Evolutionary conservation across 2,888 invertebrate genomes (phyloP).

Genomic region (Heteromurus nitidus): DNA sequence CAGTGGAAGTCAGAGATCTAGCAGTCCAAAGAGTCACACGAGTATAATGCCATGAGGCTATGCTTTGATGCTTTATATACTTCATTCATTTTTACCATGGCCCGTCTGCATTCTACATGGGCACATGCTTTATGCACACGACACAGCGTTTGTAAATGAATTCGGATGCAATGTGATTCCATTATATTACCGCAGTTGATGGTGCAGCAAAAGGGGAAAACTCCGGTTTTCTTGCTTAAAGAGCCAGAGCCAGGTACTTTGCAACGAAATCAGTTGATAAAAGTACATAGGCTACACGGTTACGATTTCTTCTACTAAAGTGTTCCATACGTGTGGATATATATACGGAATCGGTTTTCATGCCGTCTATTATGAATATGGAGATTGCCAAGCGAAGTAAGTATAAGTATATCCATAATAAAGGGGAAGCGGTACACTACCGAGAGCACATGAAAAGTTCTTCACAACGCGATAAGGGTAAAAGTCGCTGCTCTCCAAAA

Average conservation of each 20-base stretch:
- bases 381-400: too few species aligned
- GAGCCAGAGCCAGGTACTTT: conserved; percentile 35
- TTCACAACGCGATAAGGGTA: conserved; percentile 20
- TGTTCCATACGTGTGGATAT: neutral
- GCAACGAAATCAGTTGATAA: conserved; percentile 10
- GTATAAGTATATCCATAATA: too few species aligned
- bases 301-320: neutral
- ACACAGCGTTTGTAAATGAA: conserved; percentile 1
- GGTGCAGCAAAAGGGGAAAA: conserved; percentile 39
- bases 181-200: conserved; percentile 26
- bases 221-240: too few species aligned
- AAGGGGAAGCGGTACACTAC: conserved; percentile 6
- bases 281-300: neutral
- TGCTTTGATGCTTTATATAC: too few species aligned
- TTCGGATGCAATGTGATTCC: neutral
- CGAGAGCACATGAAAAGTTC: conserved; percentile 22
- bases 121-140: neutral
- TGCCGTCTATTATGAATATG: too few species aligned
- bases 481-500: conserved; percentile 30
- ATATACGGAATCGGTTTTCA: too few species aligned
- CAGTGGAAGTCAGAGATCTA: neutral
- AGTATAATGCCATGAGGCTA: neutral
- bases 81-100: conserved; percentile 21
- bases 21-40: neutral
- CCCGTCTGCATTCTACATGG: neutral